A percentile compares a stretch with the other conserved stretches of the same genome.
These are phyloP conservation scores for Drosophila kanekoi DNA, from an alignment of 2,888 invertebrate genomes.

Conservation along the genomic window DNA sequence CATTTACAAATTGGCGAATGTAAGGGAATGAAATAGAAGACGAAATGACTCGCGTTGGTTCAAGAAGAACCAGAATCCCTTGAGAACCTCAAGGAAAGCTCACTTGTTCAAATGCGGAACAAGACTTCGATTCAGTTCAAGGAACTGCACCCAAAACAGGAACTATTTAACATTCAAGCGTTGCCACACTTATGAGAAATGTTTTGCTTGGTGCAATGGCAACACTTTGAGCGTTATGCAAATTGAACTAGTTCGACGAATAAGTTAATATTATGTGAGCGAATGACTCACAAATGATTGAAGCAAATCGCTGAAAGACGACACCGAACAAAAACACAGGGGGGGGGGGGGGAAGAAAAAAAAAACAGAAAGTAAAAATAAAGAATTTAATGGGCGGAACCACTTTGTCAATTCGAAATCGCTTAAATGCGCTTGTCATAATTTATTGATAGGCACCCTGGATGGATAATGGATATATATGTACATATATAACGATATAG, in stretches of 20 bases:
- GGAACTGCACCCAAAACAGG: too few species aligned
- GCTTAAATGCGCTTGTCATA: slow-evolving; percentile 52
- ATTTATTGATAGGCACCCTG: slow-evolving; percentile 61
- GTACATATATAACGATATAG: slow-evolving; percentile 12
- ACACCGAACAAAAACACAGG: neutral
- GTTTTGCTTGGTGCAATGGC: neutral
- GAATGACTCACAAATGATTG: slow-evolving; percentile 14
- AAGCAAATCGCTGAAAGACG: too few species aligned
- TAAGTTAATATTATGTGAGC: too few species aligned
- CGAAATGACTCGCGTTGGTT: too few species aligned
- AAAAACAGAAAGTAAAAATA: slow-evolving; percentile 1
- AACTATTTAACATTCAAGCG: neutral
- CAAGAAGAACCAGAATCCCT: too few species aligned
- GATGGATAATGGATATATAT: slow-evolving; percentile 38
- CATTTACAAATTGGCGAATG: too few species aligned
- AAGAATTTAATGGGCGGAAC: slow-evolving; percentile 16
- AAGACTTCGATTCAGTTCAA: too few species aligned
- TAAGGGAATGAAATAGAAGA: too few species aligned
- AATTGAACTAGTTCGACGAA: slow-evolving; percentile 4
- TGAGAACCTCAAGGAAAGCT: too few species aligned
- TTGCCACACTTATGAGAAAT: neutral
- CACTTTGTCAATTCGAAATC: slow-evolving; percentile 34
- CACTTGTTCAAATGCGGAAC: too few species aligned
- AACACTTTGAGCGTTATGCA: neutral
- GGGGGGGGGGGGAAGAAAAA: too few species aligned